phyloP scores from a whole-genome alignment of 2,113 vertebrate species.

The Eulemur macaco region DNA sequence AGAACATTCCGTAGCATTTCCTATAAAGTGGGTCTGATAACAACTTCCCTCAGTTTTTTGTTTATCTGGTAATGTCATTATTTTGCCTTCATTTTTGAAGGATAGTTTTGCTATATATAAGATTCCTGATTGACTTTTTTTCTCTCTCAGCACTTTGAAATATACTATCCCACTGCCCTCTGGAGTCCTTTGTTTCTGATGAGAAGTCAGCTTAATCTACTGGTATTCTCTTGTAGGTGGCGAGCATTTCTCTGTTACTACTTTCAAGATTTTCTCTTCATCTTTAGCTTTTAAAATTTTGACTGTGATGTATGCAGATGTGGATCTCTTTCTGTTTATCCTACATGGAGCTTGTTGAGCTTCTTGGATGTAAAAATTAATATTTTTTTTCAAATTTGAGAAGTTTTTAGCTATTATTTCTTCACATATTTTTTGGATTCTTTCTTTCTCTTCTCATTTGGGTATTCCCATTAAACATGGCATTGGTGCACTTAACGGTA shows the following conservation, averaged over 20 bases:
- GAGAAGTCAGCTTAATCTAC: background rate
- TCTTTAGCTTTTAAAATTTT: background rate
- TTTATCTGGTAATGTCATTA: background rate
- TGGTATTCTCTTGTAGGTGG: background rate
- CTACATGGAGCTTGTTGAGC: background rate
- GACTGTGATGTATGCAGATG: background rate
- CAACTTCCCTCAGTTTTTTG: background rate
- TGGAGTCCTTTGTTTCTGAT: background rate
- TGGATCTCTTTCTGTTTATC: background rate
- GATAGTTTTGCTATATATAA: background rate
- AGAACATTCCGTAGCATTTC: background rate
- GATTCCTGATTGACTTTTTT: background rate
- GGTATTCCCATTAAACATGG: background rate
- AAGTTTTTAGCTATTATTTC: background rate
- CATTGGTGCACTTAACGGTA: background rate
- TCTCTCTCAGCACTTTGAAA: background rate
- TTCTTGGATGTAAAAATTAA: background rate
- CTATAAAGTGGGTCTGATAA: background rate
- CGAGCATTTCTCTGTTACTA: background rate
- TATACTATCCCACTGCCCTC: background rate
- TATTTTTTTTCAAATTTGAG: background rate
- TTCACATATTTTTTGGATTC: background rate
- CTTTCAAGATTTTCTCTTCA: conserved; percentile 16
- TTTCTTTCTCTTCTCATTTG: background rate
- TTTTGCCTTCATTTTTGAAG: background rate